phyloP scores from a whole-genome alignment of 2,888 invertebrate species.

The Epicampocera succincta region DNA sequence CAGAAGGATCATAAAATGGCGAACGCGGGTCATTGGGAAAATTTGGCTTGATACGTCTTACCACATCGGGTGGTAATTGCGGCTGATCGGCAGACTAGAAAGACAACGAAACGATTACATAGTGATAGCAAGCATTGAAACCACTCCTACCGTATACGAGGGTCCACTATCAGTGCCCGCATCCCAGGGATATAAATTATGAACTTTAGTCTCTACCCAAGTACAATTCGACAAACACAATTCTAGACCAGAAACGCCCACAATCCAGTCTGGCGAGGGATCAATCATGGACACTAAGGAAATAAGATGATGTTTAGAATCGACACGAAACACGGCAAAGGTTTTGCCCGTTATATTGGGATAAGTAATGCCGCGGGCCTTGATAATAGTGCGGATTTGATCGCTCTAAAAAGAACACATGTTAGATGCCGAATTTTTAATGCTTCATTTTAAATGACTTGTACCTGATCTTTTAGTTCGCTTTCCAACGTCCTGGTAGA shows the following conservation, averaged over 20 bases:
- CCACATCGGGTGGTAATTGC: conserved; percentile 91
- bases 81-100: conserved; percentile 89
- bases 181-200: conserved; percentile 97
- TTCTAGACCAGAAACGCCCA: conserved; percentile 95
- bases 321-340: conserved; percentile 94
- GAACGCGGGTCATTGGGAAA: conserved; percentile 93
- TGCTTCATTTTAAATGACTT: conserved; percentile 13
- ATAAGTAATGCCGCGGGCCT: conserved; percentile 95
- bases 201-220: conserved; percentile 90
- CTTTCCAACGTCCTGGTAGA: conserved; percentile 95
- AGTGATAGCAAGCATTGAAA: background rate
- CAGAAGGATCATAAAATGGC: conserved; percentile 93
- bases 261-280: conserved; percentile 99
- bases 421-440: too few species aligned
- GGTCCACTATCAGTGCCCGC: conserved; percentile 97
- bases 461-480: conserved; percentile 94
- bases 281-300: conserved; percentile 97
- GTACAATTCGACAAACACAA: conserved; percentile 94
- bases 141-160: conserved; percentile 86
- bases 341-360: conserved; percentile 93
- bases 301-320: conserved; percentile 94
- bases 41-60: conserved; percentile 91
- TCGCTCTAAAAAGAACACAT: conserved; percentile 87
- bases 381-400: conserved; percentile 94
- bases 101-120: background rate